Conservation (phyloP, 2,797 vertebrate genomes). For the Molossus molossus region DNA sequence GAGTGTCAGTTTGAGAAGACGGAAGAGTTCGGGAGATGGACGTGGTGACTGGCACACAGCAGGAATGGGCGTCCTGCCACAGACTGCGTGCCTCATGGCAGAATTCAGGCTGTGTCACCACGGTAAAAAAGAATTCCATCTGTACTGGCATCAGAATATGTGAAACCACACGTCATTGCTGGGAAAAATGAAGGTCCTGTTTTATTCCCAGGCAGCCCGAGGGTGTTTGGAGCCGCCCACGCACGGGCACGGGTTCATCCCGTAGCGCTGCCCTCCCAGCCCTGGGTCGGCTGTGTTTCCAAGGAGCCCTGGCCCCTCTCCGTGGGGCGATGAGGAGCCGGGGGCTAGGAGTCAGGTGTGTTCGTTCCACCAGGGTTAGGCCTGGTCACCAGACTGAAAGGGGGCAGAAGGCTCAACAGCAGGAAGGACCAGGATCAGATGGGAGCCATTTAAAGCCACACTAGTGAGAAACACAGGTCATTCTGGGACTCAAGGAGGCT, state of each 20-base stretch:
- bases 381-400: neutral
- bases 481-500: neutral
- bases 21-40: neutral
- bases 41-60: fast-evolving
- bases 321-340: neutral
- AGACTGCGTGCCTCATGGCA: no score
- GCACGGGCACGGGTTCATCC: neutral
- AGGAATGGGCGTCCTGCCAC: neutral
- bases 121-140: neutral
- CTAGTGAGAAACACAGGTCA: neutral
- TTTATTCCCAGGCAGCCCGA: fast-evolving
- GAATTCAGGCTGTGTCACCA: no score
- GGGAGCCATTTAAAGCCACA: neutral
- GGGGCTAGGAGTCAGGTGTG: neutral
- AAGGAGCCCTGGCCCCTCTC: fast-evolving
- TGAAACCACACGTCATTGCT: fast-evolving
- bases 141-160: neutral
- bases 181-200: no score
- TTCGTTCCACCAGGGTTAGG: neutral
- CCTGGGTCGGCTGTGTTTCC: fast-evolving
- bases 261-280: fast-evolving
- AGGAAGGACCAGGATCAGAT: neutral
- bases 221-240: fast-evolving
- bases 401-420: neutral
- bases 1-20: neutral